Evolutionary conservation across 2,888 invertebrate species (phyloP).

Genomic region (Pseudoips prasinana): DNA sequence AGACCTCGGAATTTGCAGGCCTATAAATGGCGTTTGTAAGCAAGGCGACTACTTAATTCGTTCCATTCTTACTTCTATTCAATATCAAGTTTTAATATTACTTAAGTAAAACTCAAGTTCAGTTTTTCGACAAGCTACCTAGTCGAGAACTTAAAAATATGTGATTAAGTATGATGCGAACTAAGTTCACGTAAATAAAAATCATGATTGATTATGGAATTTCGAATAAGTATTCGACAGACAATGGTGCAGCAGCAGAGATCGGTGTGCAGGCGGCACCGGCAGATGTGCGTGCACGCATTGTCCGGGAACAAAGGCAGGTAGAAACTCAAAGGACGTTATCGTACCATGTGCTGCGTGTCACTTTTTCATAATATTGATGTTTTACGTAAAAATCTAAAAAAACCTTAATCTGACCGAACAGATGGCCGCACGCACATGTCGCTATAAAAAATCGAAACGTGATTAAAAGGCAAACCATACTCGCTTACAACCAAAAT

Average conservation of each 20-base stretch:
- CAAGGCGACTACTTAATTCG: constrained; percentile 17
- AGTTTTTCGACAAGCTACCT: too few species aligned
- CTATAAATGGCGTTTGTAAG: constrained; percentile 29
- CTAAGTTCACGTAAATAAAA: too few species aligned
- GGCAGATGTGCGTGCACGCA: constrained; percentile 72
- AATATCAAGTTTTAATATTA: constrained; percentile 15
- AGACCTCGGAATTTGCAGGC: constrained; percentile 39
- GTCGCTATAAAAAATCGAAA: constrained; percentile 52
- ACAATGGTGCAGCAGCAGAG: constrained; percentile 39
- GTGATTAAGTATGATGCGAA: too few species aligned
- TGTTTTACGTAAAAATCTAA: constrained; percentile 69
- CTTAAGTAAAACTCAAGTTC: too few species aligned
- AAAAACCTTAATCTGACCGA: constrained; percentile 75
- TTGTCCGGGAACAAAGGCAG: constrained; percentile 77
- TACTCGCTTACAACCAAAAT: constrained; percentile 14
- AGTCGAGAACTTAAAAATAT: too few species aligned
- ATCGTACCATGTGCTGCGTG: constrained; percentile 75
- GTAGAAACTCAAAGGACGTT: constrained; percentile 61
- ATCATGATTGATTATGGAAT: constrained; percentile 46
- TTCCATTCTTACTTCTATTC: constrained; percentile 19
- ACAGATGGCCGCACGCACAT: constrained; percentile 73
- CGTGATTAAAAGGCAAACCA: constrained; percentile 26
- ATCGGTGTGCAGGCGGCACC: constrained; percentile 61
- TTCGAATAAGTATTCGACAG: constrained; percentile 42
- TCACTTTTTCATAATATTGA: constrained; percentile 71